Evolutionary conservation across 2,888 invertebrate genomes (phyloP).

Genomic region (Marronus borbonicus): DNA sequence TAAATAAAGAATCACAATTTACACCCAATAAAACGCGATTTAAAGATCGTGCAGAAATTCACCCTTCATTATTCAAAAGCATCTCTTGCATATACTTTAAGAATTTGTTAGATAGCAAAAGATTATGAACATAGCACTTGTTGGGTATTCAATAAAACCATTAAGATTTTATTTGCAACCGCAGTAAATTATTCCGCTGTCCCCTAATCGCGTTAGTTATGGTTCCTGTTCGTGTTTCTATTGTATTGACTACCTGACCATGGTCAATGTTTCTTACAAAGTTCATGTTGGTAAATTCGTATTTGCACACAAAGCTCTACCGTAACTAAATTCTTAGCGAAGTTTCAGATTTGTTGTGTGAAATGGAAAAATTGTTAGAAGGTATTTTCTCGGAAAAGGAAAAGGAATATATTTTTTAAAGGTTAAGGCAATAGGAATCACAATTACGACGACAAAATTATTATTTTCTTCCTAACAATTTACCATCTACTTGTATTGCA

Average conservation of each 20-base stretch:
- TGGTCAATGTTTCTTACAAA: conserved; percentile 2
- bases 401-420: too few relatives aligned
- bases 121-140: background rate
- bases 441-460: too few relatives aligned
- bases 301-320: conserved; percentile 3
- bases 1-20: too few relatives aligned
- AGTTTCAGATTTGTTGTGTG: background rate
- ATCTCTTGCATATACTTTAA: too few relatives aligned
- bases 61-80: too few relatives aligned
- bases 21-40: too few relatives aligned
- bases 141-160: conserved; percentile 40
- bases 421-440: too few relatives aligned
- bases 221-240: conserved; percentile 37
- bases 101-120: too few relatives aligned
- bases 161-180: conserved; percentile 51
- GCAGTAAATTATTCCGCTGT: conserved; percentile 49
- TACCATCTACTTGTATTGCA: too few relatives aligned
- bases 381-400: background rate
- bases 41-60: too few relatives aligned
- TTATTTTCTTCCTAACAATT: too few relatives aligned
- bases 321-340: conserved; percentile 33
- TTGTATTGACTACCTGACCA: conserved; percentile 33
- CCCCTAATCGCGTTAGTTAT: conserved; percentile 53
- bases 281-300: background rate
- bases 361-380: background rate